phyloP scores from a whole-genome alignment of 2,113 vertebrate genomes.

The Ctenodactylus gundi region DNA sequence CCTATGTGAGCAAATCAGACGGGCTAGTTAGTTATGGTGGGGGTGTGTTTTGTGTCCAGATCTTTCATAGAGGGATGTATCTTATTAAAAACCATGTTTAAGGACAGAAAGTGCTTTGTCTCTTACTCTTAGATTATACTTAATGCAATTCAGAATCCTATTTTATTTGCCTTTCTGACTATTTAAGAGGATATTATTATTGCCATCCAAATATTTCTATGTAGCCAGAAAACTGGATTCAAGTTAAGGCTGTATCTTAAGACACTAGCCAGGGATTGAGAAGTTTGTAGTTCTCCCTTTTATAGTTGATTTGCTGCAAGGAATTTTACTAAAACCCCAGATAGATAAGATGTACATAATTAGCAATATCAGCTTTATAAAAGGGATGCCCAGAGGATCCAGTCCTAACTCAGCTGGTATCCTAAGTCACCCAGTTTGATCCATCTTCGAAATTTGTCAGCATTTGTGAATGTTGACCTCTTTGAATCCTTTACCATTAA shows the following conservation, averaged over 20 bases:
- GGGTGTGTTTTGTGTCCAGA: background rate
- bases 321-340: slow-evolving; percentile 6
- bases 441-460: background rate
- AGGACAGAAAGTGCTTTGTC: background rate
- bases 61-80: slow-evolving; percentile 15
- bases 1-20: background rate
- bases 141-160: background rate
- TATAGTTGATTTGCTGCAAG: background rate
- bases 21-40: background rate
- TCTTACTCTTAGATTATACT: background rate
- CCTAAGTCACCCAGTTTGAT: background rate
- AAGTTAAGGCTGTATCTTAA: slow-evolving; percentile 4
- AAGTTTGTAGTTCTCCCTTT: background rate
- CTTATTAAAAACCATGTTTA: background rate
- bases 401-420: background rate
- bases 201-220: background rate
- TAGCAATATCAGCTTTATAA: background rate
- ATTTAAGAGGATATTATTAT: background rate
- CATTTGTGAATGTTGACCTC: background rate
- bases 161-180: background rate
- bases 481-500: background rate
- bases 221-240: background rate
- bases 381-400: background rate
- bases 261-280: background rate
- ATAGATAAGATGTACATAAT: background rate